These are phyloP conservation scores for Helogale parvula DNA, from an alignment of 2,113 vertebrate species.

Conservation along the genomic window DNA sequence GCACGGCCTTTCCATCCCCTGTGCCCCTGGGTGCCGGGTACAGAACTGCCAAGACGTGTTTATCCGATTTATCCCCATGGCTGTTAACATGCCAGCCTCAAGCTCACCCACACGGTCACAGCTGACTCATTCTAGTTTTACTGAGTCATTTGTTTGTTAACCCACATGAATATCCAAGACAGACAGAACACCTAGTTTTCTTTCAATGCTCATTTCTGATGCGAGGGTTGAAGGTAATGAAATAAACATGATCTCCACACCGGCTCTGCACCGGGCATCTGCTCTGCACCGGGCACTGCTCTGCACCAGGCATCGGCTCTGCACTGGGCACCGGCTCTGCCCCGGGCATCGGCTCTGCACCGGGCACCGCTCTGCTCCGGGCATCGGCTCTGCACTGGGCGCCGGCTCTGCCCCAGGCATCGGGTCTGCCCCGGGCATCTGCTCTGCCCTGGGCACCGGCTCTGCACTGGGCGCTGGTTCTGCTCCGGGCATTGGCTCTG, in stretches of 20 bases:
- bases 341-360: not conserved
- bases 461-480: too few species aligned
- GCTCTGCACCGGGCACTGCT: accelerated
- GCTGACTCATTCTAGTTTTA: not conserved
- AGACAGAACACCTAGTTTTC: not conserved
- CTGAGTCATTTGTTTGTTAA: not conserved
- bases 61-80: accelerated
- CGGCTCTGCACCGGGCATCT: not conserved
- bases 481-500: too few species aligned
- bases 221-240: not conserved
- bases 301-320: too few species aligned
- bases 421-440: too few species aligned
- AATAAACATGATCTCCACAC: not conserved
- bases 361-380: too few species aligned
- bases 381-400: not conserved
- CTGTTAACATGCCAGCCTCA: not conserved
- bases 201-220: not conserved
- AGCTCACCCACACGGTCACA: not conserved
- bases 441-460: not conserved
- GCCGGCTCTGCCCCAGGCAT: too few species aligned
- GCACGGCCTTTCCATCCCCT: not conserved
- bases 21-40: not conserved
- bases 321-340: accelerated
- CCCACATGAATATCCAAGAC: not conserved
- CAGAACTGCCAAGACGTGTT: not conserved